Evolutionary conservation across 2,797 vertebrate genomes (phyloP), one percentile per base, ranked within the genome.

Genomic region (Silurus lanzhouensis): DNA sequence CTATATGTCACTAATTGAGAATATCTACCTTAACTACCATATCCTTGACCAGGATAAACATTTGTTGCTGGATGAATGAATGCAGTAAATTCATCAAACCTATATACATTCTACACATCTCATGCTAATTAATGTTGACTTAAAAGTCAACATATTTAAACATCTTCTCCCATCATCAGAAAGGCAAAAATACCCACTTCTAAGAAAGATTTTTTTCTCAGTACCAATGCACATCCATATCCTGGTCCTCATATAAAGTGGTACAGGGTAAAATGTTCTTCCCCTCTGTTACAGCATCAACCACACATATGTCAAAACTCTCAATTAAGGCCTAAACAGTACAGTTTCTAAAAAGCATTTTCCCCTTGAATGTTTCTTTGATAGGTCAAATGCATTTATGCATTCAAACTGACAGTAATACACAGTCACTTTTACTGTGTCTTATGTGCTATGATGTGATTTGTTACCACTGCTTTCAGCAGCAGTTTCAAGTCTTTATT

Each of bases 391-490:
- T 70, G 38, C 67, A 70, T 20, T 44, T 44, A 70, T 10, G 8
- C 68, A 44, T 44, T 19, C 38, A 70, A 70, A 55, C 25, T 13
- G 48, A 10, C n/a, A 74, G 46, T 25, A 20, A 55, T 25, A 27
- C 22, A n/a, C 72, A 25, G 22, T 7, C 72, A 75, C 15, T 25
- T 75, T 75, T 22, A 75, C 72, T 75, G 48, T 75, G 72, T 22
- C 46, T 75, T 12, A 48, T 55, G 22, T 55, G 22, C 3, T 75
- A 25, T 52, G 46, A 48, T 12, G 72, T 22, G 13, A 74, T 74
- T 74, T 72, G 70, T 22, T 74, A 44, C 68, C 68, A 22, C 9
- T 74, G 44, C 19, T 20, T 48, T 52, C 19, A 74, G 71, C 9
- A 19, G 20, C 22, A 74, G 44, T 74, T 74, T 19, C 44, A 72